These are phyloP conservation scores for Harpalus rubripes DNA, from an alignment of 2,888 invertebrate genomes.

Conservation along the genomic window DNA sequence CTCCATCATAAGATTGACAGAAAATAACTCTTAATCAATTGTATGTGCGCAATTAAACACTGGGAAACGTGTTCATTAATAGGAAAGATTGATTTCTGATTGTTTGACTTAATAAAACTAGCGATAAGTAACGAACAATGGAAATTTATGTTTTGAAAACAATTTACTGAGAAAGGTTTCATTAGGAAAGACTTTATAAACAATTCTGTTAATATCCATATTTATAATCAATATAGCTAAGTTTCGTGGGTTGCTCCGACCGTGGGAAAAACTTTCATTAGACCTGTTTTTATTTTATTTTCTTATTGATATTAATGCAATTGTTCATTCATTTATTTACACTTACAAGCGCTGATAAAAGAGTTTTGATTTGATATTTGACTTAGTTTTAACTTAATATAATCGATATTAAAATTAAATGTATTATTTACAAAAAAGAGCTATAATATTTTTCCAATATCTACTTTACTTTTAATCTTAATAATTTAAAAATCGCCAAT, in stretches of 20 bases:
- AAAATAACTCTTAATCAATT: neutral
- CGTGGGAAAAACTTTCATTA: conserved; percentile 22
- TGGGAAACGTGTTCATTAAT: conserved; percentile 27
- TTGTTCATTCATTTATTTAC: neutral
- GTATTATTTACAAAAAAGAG: no score
- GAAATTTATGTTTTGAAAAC: conserved; percentile 13
- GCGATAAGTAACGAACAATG: conserved; percentile 20
- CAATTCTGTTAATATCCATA: conserved; percentile 20
- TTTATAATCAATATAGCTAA: conserved; percentile 14
- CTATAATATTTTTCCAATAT: no score
- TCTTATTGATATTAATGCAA: neutral
- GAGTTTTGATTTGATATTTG: no score
- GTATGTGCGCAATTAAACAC: neutral
- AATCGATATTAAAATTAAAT: no score
- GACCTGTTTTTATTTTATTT: neutral
- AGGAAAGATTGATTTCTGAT: conserved; percentile 25
- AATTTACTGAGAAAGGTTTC: conserved; percentile 12
- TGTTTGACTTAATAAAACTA: conserved; percentile 9
- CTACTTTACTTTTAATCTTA: no score
- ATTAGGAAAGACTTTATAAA: conserved; percentile 15
- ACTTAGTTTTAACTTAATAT: no score
- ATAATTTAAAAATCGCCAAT: no score
- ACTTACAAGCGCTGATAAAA: no score
- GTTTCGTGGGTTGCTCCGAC: neutral
- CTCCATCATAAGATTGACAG: neutral